Evolutionary conservation across 2,888 invertebrate species (phyloP).

Genomic region (Philereme transversata): DNA sequence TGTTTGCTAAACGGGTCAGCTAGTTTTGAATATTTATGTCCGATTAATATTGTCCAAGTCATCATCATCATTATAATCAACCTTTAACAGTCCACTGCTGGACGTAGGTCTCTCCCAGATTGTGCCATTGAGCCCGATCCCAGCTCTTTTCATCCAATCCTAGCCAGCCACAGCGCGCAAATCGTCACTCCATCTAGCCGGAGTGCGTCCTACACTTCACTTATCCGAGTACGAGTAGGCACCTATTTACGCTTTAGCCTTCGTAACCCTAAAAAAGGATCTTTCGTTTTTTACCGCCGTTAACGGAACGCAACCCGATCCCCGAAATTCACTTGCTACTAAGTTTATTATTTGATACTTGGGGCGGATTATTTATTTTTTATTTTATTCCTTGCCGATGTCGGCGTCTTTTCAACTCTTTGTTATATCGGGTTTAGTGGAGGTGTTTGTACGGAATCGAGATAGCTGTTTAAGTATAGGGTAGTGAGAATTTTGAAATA

Average conservation of each 20-base stretch:
- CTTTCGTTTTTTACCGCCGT: constrained; percentile 60
- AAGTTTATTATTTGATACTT: constrained; percentile 83
- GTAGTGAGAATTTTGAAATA: constrained; percentile 16
- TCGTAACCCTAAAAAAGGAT: constrained; percentile 59
- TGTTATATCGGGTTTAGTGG: constrained; percentile 60
- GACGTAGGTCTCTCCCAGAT: too few relatives aligned
- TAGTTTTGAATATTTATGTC: too few relatives aligned
- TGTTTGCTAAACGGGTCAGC: too few relatives aligned
- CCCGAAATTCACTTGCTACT: constrained; percentile 82
- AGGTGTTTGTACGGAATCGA: constrained; percentile 56
- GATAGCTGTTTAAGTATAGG: constrained; percentile 51
- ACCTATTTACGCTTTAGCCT: constrained; percentile 17
- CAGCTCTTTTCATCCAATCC: too few relatives aligned
- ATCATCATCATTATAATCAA: too few relatives aligned
- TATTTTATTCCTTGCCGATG: constrained; percentile 56
- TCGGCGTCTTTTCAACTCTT: constrained; percentile 73
- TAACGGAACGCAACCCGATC: constrained; percentile 72
- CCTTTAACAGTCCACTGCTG: too few relatives aligned
- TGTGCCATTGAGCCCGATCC: too few relatives aligned
- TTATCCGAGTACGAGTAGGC: background rate
- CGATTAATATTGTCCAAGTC: too few relatives aligned
- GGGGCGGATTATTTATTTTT: constrained; percentile 69
- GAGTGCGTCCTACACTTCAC: too few relatives aligned
- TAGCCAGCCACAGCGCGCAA: too few relatives aligned
- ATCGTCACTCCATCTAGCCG: too few relatives aligned